Conservation (phyloP, 1,140 invertebrate genomes). For the Hypothenemus hampei region DNA sequence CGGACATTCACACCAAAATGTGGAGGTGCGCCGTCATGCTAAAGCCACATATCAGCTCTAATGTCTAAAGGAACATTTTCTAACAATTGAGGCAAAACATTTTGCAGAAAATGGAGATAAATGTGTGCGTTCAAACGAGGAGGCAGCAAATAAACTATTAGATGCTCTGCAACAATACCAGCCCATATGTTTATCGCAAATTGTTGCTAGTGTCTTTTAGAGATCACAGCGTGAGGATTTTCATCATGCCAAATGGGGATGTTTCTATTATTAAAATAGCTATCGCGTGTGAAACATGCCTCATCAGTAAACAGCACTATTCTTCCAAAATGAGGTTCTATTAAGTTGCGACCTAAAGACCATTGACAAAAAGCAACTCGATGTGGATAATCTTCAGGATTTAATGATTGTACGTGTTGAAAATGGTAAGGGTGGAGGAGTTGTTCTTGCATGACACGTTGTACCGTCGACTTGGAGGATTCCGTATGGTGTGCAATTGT, state of each 20-base stretch:
- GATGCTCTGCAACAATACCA: not conserved
- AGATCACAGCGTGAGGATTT: not conserved
- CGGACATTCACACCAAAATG: not conserved
- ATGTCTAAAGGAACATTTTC: not conserved
- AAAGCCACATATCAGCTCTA: not conserved
- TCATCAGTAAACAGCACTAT: not conserved
- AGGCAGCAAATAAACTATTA: not conserved
- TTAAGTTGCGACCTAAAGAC: not conserved
- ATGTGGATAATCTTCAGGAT: not conserved
- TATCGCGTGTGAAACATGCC: not conserved
- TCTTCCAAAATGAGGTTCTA: not conserved
- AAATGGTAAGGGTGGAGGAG: not conserved
- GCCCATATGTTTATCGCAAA: not conserved
- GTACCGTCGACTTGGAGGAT: not conserved
- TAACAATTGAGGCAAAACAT: not conserved
- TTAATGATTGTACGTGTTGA: too few relatives aligned
- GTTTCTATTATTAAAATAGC: not conserved
- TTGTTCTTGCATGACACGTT: not conserved
- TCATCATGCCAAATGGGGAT: not conserved
- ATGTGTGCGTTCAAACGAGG: not conserved
- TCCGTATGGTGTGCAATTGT: not conserved
- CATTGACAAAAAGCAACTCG: not conserved
- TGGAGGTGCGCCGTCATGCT: not conserved
- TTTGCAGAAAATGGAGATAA: constrained; percentile 8
- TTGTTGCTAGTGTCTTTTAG: not conserved